phyloP scores from a whole-genome alignment of 2,888 invertebrate species.

The Nemapogon koenigi region DNA sequence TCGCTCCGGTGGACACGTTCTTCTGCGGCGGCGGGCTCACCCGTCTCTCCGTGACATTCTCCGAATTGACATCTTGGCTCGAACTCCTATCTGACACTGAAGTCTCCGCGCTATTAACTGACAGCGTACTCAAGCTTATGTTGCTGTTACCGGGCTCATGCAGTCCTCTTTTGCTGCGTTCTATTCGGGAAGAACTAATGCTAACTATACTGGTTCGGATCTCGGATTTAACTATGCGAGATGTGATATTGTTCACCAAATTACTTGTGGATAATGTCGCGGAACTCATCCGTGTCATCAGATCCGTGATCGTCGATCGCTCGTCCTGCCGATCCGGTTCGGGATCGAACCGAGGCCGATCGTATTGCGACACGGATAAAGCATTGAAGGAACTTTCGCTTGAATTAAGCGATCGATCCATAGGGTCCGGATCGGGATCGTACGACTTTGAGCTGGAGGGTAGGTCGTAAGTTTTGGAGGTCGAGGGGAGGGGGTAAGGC shows the following conservation, averaged over 20 bases:
- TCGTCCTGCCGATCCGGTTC: constrained; percentile 33
- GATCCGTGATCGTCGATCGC: constrained; percentile 41
- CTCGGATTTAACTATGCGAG: constrained; percentile 44
- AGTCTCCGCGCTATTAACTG: constrained; percentile 50
- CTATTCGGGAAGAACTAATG: constrained; percentile 50
- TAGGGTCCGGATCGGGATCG: constrained; percentile 28
- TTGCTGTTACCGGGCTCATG: constrained; percentile 28
- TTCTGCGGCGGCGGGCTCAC: constrained; percentile 38
- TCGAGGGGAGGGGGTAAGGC: constrained; percentile 24
- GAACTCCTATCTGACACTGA: constrained; percentile 54
- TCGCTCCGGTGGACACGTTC: constrained; percentile 76
- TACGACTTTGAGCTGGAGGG: constrained; percentile 45
- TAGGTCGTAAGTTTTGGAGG: constrained; percentile 33
- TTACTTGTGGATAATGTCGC: constrained; percentile 46
- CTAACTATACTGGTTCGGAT: constrained; percentile 48
- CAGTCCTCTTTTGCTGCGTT: constrained; percentile 31
- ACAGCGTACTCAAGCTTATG: constrained; percentile 47
- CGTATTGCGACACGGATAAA: constrained; percentile 40
- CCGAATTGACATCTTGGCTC: constrained; percentile 55
- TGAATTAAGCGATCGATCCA: constrained; percentile 35
- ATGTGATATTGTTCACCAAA: constrained; percentile 38
- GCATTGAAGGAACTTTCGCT: constrained; percentile 56
- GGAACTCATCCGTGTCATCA: constrained; percentile 49
- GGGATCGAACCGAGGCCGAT: constrained; percentile 31
- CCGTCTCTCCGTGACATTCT: constrained; percentile 47